Evolutionary conservation across 2,113 vertebrate genomes (phyloP).

Genomic region (Pheucticus melanocephalus): DNA sequence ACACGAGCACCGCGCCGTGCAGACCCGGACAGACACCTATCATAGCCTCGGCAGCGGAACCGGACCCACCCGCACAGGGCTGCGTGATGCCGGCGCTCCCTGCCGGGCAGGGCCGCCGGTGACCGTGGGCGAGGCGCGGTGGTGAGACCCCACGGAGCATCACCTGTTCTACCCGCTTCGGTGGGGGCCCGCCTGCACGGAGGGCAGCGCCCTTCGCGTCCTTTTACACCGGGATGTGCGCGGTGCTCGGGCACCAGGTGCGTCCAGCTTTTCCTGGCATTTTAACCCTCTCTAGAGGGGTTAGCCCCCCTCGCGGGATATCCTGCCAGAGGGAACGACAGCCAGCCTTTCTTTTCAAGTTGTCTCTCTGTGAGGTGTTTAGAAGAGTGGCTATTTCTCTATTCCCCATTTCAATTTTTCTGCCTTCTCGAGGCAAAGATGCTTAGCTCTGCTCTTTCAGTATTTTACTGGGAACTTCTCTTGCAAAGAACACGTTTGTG

Average conservation of each 20-base stretch:
- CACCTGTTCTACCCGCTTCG: neutral
- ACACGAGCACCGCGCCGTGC: neutral
- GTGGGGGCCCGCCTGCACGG: neutral
- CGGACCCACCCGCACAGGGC: neutral
- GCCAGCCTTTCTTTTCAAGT: neutral
- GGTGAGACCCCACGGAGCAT: neutral
- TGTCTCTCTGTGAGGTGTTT: neutral
- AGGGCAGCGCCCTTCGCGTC: neutral
- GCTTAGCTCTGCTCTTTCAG: neutral
- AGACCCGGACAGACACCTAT: neutral
- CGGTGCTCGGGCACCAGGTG: neutral
- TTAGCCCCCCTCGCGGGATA: neutral
- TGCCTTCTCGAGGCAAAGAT: neutral
- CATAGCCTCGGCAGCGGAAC: neutral
- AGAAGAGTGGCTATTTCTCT: neutral
- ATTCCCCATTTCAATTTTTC: neutral
- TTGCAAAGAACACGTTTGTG: neutral
- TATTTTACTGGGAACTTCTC: neutral
- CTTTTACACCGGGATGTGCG: neutral
- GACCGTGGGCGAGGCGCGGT: neutral
- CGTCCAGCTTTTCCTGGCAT: neutral
- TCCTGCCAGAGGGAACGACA: neutral
- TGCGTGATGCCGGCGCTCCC: neutral
- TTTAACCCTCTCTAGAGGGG: neutral
- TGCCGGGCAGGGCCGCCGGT: neutral